phyloP scores from a whole-genome alignment of 2,797 vertebrate genomes.

The Lepus oiostolus region DNA sequence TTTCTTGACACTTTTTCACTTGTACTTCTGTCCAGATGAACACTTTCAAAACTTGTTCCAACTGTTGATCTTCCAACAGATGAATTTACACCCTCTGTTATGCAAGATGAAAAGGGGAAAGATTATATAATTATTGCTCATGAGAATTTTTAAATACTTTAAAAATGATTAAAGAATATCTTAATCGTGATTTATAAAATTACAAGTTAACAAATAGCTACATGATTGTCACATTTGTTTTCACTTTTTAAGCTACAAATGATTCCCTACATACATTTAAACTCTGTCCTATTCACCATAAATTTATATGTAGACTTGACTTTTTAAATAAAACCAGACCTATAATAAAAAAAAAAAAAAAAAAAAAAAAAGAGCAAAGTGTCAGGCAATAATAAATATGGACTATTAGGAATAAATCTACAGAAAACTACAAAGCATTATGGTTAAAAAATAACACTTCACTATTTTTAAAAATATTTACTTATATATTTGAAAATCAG shows the following conservation, averaged over 20 bases:
- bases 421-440: background rate
- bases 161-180: constrained; percentile 33
- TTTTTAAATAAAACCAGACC: constrained; percentile 52
- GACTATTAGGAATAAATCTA: background rate
- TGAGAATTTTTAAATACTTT: constrained; percentile 57
- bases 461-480: background rate
- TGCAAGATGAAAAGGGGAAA: constrained; percentile 82
- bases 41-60: constrained; percentile 90
- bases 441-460: background rate
- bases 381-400: constrained; percentile 19
- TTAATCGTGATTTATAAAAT: constrained; percentile 42
- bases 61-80: constrained; percentile 86
- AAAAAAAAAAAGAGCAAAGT: too few relatives aligned
- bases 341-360: too few relatives aligned
- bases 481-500: too few relatives aligned
- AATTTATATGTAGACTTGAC: constrained; percentile 39
- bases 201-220: background rate
- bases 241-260: background rate
- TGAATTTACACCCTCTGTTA: constrained; percentile 85
- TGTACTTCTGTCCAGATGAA: constrained; percentile 85
- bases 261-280: constrained; percentile 57
- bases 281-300: constrained; percentile 4
- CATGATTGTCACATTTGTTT: constrained; percentile 27
- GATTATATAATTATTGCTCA: constrained; percentile 74
- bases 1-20: constrained; percentile 85